A percentile compares a stretch with the other conserved stretches of the same genome.
Evolutionary conservation across 2,888 invertebrate species (phyloP).

Genomic region (Esperia sulphurella): DNA sequence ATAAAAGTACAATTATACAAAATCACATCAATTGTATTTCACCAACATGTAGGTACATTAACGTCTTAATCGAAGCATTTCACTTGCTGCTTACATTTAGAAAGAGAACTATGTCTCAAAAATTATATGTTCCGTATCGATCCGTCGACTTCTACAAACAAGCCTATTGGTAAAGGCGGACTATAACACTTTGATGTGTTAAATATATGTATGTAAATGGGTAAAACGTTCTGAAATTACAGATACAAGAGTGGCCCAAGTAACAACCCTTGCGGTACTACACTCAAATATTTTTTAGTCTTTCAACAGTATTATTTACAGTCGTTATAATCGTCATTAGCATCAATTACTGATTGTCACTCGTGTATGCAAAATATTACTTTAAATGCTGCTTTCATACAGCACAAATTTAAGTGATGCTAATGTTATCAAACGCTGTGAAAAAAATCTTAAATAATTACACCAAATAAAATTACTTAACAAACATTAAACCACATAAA

Average conservation of each 20-base stretch:
- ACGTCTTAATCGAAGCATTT: conserved; percentile 76
- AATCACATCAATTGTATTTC: conserved; percentile 80
- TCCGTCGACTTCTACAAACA: conserved; percentile 57
- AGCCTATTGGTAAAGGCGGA: conserved; percentile 74
- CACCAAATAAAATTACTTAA: neutral
- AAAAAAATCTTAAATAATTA: neutral
- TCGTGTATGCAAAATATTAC: no score
- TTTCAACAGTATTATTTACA: no score
- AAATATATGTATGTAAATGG: conserved; percentile 35
- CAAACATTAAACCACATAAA: neutral
- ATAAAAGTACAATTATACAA: conserved; percentile 62
- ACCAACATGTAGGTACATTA: conserved; percentile 78
- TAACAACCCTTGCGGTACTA: no score
- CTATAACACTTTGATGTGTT: conserved; percentile 52
- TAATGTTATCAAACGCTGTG: no score
- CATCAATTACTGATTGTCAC: no score
- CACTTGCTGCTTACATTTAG: conserved; percentile 69
- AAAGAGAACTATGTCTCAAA: conserved; percentile 39
- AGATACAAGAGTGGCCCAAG: no score
- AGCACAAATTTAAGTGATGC: no score
- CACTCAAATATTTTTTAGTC: no score
- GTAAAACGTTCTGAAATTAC: no score
- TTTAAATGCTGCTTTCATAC: no score
- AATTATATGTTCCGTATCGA: conserved; percentile 49
- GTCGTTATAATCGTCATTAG: no score